Percentiles rank a stretch among this genome's conserved stretches.
Evolutionary conservation across 2,113 vertebrate species (phyloP).

Genomic region (Hippopotamus amphibius): DNA sequence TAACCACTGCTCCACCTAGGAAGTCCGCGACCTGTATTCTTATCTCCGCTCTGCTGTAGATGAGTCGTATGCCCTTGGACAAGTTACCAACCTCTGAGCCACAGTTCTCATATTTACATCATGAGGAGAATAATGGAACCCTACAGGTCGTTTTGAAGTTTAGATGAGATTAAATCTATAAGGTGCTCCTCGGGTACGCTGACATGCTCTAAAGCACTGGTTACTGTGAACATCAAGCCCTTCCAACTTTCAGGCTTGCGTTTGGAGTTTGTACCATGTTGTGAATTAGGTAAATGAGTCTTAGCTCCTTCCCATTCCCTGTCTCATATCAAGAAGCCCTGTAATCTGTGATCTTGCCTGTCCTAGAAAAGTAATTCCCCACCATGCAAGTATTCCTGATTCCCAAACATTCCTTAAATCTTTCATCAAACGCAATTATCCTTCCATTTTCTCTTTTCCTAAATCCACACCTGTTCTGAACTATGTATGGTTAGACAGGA

Average conservation of each 20-base stretch:
- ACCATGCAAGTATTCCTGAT: neutral
- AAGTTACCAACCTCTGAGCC: neutral
- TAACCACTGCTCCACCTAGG: no score
- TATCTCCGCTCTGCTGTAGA: neutral
- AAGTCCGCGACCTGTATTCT: neutral
- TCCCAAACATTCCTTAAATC: neutral
- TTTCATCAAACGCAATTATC: slow-evolving; percentile 22
- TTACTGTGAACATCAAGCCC: neutral
- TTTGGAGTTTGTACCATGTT: neutral
- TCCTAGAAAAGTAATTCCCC: neutral
- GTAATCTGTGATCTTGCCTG: neutral
- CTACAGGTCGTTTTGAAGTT: neutral
- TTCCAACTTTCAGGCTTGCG: neutral
- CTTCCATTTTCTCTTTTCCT: neutral
- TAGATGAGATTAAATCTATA: neutral
- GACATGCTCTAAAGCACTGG: neutral
- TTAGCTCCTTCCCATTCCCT: neutral
- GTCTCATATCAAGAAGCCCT: neutral
- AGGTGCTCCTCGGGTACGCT: neutral
- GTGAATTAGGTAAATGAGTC: neutral
- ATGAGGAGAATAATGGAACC: neutral
- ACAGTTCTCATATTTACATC: neutral
- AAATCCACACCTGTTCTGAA: neutral
- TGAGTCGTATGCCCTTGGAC: neutral
- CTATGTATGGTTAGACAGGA: neutral